Conservation (phyloP, 2,888 invertebrate species). For the Lycaena phlaeas region DNA sequence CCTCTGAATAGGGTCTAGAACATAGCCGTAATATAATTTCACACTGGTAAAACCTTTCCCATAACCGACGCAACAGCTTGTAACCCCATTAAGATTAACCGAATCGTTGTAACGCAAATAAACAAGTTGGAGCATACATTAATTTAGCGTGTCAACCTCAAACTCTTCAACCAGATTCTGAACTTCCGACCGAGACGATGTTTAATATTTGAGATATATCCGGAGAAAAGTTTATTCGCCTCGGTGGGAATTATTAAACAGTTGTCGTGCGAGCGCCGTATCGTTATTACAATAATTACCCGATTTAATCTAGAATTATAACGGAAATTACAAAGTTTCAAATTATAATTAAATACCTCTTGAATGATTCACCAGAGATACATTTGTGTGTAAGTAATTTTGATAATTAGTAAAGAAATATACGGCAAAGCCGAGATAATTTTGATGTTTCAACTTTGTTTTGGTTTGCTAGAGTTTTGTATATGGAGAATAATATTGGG, state of each 20-base stretch:
- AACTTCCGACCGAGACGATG: not conserved
- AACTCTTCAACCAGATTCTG: not conserved
- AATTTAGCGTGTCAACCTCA: not conserved
- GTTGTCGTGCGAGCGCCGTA: not conserved
- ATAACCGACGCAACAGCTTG: too few relatives aligned
- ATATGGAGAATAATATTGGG: too few relatives aligned
- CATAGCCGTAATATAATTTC: too few relatives aligned
- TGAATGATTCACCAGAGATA: not conserved
- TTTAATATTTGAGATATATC: not conserved
- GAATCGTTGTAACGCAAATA: not conserved
- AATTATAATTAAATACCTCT: conserved; percentile 3
- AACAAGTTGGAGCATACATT: not conserved
- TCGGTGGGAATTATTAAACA: not conserved
- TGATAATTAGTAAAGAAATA: too few relatives aligned
- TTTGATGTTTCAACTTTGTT: too few relatives aligned
- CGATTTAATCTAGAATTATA: not conserved
- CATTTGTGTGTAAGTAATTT: too few relatives aligned
- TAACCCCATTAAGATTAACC: not conserved
- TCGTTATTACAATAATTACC: not conserved
- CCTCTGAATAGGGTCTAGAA: too few relatives aligned
- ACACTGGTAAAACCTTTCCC: too few relatives aligned
- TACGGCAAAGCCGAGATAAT: too few relatives aligned
- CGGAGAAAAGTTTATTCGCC: not conserved
- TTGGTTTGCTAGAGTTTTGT: too few relatives aligned
- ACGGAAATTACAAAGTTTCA: not conserved